Evolutionary conservation across 2,888 invertebrate species (phyloP), one percentile per base, ranked within the genome.

Genomic region (Epirrhoe alternata): DNA sequence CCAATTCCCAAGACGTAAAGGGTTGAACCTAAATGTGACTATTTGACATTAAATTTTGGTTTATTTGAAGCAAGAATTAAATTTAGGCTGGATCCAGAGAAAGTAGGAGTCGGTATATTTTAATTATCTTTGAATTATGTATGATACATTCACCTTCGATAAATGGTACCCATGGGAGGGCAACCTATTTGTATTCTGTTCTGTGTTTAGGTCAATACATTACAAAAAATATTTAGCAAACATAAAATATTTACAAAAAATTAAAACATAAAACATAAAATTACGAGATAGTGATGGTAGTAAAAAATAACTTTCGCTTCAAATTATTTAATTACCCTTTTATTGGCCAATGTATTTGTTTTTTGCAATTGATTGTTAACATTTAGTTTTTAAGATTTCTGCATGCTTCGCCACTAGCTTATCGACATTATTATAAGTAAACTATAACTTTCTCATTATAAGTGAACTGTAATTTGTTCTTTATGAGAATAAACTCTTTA

Each of bases 41-140:
- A 42, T 42, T 42, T 42, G 38, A 12, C 10, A 42, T 12, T 12
- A 42, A 42, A 42, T 42, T 12, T 42, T 12, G 38, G 38, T 12
- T 52, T 17, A 24, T 59, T 38, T 6, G 12, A 58, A 14, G 7
- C 47, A 16, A 16, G 12, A 12, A 33, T 38, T 38, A 38, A 49
- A 38, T 14, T 24, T 17, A 24, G 35, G 7, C 35, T 16, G 16
- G 42, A 38, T 51, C 38, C 42, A 30, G 30, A 14, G 45, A 60
- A 53, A 14, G 52, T 6, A 60, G 16, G 45, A 56, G 8, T 49
- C 33, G 17, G 57, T 68, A 69, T 74, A 71, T 75, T 72, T 73
- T 73, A 69, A 71, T 68, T 54, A 54, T 58, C 42, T 16, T 24
- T 58, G 33, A 33, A 58, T 49, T 50, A 58, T 8, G 47, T 33